phyloP scores from a whole-genome alignment of 2,888 invertebrate genomes.

The Eurytoma californica region DNA sequence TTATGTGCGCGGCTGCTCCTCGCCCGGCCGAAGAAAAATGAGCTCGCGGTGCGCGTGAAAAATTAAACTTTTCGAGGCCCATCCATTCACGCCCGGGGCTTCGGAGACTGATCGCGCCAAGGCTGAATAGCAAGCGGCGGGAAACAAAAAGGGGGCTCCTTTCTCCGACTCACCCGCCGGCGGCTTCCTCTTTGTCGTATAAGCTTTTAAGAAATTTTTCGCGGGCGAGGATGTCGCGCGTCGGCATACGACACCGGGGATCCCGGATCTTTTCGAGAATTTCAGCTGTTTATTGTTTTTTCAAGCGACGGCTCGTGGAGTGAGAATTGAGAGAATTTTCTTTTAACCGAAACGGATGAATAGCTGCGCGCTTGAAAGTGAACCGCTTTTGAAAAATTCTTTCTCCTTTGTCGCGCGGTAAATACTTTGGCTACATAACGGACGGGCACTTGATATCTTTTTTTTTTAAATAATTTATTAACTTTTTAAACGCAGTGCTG shows the following conservation, averaged over 20 bases:
- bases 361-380: no score
- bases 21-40: conserved; percentile 44
- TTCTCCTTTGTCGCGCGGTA: no score
- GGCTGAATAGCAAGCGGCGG: conserved; percentile 8
- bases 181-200: conserved; percentile 38
- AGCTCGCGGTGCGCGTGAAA: conserved; percentile 49
- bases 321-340: conserved; percentile 6
- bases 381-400: no score
- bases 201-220: conserved; percentile 44
- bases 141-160: conserved; percentile 33
- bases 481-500: no score
- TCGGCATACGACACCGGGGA: neutral
- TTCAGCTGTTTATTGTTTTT: conserved; percentile 31
- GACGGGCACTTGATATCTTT: no score
- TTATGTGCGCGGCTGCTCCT: conserved; percentile 29
- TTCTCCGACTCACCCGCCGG: conserved; percentile 14
- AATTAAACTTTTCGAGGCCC: conserved; percentile 56
- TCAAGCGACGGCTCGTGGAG: neutral
- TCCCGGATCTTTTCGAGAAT: neutral
- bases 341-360: neutral
- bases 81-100: conserved; percentile 39
- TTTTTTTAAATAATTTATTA: no score
- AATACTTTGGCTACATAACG: no score
- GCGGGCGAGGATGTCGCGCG: neutral
- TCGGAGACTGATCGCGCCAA: conserved; percentile 25